Base-by-base conservation (phyloP, 2,113 vertebrate species). In the Percopsis transmontana region DNA sequence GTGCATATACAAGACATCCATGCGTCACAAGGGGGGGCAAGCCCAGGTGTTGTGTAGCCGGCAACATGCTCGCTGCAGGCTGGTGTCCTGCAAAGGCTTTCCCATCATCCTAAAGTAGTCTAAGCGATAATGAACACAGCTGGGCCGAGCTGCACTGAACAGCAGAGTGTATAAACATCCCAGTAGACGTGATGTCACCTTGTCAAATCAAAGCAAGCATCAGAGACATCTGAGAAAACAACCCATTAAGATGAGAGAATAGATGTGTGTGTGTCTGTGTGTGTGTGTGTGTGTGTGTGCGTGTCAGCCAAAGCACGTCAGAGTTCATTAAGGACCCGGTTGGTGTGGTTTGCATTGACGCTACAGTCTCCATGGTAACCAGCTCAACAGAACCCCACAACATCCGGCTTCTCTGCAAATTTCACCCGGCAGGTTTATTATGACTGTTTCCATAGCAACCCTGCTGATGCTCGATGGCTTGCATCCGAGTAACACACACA, bases 401-500 rank as follows among this genome's bases (percentile, higher is more conserved):
- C 82, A 82, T 84, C 67, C 19, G 18, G 76, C 58, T 63, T 64
- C 68, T 50, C 68, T 54, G 41, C 55, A 38, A 48, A 68, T 20
- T 70, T 51, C 15, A 5, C 16, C 59, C 55, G n/a, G 21, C 54
- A 55, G 62, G 47, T 86, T 82, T 91, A 83, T 91, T 90, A 85
- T 91, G 90, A 86, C 90, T 88, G 86, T 88, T 58, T 1, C 84
- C 82, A 62, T 42, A 63, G 84, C 62, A 70, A 89, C 81, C 4
- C 16, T 3, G 60, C 51, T 59, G 76, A 71, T 23, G 4, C 64
- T 74, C 23, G 12, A 27, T 27, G 55, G 23, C 59, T 12, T 13
- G 9, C 18, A 33, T 24, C 3, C 11, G 21, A 33, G 47, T 24
- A 7, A 16, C 45, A 41, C 38, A 5, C 33, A 20, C 14, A 2